These are phyloP conservation scores for Heliothis subflexa DNA, from an alignment of 1,140 invertebrate species.

Conservation along the genomic window DNA sequence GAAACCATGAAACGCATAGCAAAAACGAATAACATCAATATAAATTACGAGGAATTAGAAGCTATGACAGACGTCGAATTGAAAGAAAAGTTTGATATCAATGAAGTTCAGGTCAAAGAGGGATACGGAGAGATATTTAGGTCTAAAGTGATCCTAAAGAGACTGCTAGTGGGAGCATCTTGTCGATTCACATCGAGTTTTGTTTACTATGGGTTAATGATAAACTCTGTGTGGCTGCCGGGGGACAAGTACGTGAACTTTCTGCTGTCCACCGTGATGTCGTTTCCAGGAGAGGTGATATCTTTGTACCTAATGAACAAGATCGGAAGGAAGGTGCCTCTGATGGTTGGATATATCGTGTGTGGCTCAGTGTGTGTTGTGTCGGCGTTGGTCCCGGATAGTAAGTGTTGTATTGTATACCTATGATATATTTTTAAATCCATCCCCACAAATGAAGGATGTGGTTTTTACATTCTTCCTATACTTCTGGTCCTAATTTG, in stretches of 20 bases:
- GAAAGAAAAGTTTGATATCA: conserved; percentile 63
- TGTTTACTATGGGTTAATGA: conserved; percentile 92
- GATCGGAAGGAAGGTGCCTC: conserved; percentile 87
- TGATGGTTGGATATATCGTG: conserved; percentile 86
- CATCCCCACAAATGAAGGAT: no score
- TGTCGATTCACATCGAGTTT: conserved; percentile 89
- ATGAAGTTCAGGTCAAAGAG: conserved; percentile 56
- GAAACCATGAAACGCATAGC: conserved; percentile 87
- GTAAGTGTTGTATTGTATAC: conserved; percentile 66
- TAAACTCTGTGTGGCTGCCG: conserved; percentile 91
- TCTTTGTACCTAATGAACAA: conserved; percentile 88
- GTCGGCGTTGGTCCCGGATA: conserved; percentile 62
- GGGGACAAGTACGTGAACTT: conserved; percentile 90
- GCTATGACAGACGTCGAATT: conserved; percentile 60
- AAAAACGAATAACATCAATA: conserved; percentile 86
- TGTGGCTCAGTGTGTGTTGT: conserved; percentile 81
- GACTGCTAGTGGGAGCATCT: conserved; percentile 77
- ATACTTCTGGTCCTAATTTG: no score
- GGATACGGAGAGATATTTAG: conserved; percentile 60
- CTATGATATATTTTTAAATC: no score
- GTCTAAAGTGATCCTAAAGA: conserved; percentile 67
- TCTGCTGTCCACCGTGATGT: conserved; percentile 88
- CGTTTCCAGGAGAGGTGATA: conserved; percentile 90
- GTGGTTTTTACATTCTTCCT: no score
- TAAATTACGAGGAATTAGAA: conserved; percentile 62